These are phyloP conservation scores for Sycophila sp. DNA, from an alignment of 1,140 invertebrate genomes.

Conservation along the genomic window DNA sequence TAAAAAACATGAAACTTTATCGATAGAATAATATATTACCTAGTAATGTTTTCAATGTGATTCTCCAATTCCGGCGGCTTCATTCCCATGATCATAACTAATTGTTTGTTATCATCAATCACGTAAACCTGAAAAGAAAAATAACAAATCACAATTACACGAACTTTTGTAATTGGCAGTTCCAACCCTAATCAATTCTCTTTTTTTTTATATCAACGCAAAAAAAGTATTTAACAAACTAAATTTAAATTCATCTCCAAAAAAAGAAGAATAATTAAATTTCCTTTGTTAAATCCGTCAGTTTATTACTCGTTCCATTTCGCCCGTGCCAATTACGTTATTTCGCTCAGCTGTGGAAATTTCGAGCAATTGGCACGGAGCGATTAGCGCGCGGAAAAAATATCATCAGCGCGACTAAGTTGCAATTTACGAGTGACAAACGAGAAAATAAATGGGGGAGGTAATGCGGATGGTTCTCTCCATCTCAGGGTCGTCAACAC, in stretches of 20 bases:
- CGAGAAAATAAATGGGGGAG: background rate
- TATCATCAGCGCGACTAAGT: background rate
- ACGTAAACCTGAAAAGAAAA: conserved; percentile 76
- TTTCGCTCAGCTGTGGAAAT: background rate
- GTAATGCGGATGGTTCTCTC: background rate
- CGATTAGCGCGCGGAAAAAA: conserved; percentile 1
- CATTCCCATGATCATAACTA: conserved; percentile 79
- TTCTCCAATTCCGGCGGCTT: conserved; percentile 80
- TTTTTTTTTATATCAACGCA: background rate
- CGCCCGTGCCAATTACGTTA: background rate
- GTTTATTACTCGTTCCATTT: too few relatives aligned
- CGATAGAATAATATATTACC: conserved; percentile 59
- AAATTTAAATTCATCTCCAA: background rate
- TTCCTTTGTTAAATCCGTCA: too few relatives aligned
- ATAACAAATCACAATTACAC: background rate
- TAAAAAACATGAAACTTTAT: too few relatives aligned
- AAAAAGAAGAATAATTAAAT: too few relatives aligned
- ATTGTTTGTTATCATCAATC: conserved; percentile 81
- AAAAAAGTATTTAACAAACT: background rate
- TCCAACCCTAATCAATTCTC: too few relatives aligned
- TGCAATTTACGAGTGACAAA: conserved; percentile 3
- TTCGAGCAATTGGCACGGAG: too few relatives aligned
- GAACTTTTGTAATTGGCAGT: too few relatives aligned
- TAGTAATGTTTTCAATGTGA: conserved; percentile 75
- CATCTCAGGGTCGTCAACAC: conserved; percentile 53